phyloP scores from a whole-genome alignment of 2,113 vertebrate genomes.

The Anoura caudifer region DNA sequence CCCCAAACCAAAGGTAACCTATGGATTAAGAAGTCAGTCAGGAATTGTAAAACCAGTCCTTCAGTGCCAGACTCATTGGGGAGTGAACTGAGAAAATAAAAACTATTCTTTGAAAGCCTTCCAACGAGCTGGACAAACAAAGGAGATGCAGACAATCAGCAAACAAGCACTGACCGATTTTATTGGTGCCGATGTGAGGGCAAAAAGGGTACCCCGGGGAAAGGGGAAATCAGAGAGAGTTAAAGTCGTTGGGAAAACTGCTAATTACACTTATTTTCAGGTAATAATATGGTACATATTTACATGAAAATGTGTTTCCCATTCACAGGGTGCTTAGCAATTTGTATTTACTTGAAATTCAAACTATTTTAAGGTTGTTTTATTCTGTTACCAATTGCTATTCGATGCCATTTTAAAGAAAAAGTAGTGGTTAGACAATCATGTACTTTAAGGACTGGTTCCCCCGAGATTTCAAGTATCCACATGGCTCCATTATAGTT shows the following conservation, averaged over 20 bases:
- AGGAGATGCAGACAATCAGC: neutral
- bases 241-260: neutral
- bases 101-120: neutral
- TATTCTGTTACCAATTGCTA: neutral
- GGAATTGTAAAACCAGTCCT: neutral
- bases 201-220: too few species aligned
- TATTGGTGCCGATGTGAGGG: neutral
- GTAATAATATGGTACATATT: neutral
- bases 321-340: neutral
- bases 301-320: neutral
- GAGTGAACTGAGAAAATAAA: neutral
- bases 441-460: neutral
- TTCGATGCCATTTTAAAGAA: neutral
- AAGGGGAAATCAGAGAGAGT: neutral
- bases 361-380: neutral
- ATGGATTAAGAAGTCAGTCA: slow-evolving; percentile 29
- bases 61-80: neutral
- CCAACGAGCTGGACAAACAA: neutral
- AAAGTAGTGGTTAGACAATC: neutral
- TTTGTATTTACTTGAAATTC: slow-evolving; percentile 25
- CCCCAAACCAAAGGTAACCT: slow-evolving; percentile 44
- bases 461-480: neutral
- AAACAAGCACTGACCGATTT: neutral
- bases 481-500: neutral
- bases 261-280: neutral